A percentile compares a stretch with the other conserved stretches of the same genome.
Conservation (phyloP, 2,797 vertebrate genomes). For the Cirrhinus molitorella region DNA sequence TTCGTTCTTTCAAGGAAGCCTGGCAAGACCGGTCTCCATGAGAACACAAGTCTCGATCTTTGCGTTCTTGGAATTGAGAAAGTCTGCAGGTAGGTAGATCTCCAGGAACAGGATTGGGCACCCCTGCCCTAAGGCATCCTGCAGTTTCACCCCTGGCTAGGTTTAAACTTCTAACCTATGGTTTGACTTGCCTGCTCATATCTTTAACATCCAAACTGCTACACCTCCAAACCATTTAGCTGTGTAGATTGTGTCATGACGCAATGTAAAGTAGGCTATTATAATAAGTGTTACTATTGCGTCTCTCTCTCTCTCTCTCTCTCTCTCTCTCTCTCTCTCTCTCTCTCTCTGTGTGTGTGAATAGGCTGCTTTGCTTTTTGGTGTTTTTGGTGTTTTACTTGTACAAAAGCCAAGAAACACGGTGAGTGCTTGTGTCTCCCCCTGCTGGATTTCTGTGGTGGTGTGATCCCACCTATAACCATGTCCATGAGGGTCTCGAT, state of each 20-base stretch:
- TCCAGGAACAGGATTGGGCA: too few relatives aligned
- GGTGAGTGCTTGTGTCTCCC: conserved; percentile 77
- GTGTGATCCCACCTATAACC: conserved; percentile 60
- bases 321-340: too few relatives aligned
- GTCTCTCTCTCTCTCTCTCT: too few relatives aligned
- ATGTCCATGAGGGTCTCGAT: conserved; percentile 75
- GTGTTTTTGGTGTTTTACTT: conserved; percentile 75
- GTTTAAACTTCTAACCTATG: background rate
- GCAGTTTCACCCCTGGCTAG: background rate
- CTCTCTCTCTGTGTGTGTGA: too few relatives aligned
- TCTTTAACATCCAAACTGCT: background rate
- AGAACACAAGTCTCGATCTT: too few relatives aligned
- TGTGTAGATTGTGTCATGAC: background rate
- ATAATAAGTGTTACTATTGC: background rate
- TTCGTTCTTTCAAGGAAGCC: too few relatives aligned
- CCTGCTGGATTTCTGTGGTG: conserved; percentile 68
- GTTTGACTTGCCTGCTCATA: background rate
- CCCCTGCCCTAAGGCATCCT: too few relatives aligned
- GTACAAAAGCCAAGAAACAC: conserved; percentile 57
- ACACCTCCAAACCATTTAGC: background rate
- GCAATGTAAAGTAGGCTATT: background rate
- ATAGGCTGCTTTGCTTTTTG: conserved; percentile 74
- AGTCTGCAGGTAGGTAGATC: too few relatives aligned
- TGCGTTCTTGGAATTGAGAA: too few relatives aligned
- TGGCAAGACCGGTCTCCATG: too few relatives aligned